These are phyloP conservation scores for Eidolon dupreanum DNA, from an alignment of 2,797 vertebrate species.

Conservation along the genomic window DNA sequence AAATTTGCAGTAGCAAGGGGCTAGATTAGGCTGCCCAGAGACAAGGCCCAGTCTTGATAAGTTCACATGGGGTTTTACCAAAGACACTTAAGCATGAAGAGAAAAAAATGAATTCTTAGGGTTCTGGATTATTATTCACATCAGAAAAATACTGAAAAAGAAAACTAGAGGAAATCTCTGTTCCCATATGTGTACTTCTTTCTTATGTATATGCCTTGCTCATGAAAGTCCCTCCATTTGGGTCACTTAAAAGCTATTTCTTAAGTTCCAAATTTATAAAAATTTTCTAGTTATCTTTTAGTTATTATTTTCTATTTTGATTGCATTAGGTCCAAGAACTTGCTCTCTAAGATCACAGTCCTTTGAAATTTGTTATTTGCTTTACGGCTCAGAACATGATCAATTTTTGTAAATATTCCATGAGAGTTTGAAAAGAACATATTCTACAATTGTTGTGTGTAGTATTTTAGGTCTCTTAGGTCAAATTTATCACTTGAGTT, in stretches of 20 bases:
- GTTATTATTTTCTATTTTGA: slow-evolving; percentile 34
- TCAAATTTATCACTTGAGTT: not conserved
- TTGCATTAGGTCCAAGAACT: slow-evolving; percentile 3
- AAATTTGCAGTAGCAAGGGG: not conserved
- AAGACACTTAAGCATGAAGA: not conserved
- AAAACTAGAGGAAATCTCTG: not conserved
- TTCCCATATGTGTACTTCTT: not conserved
- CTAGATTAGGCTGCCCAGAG: not conserved
- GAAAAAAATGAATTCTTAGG: not conserved
- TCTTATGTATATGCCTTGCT: not conserved
- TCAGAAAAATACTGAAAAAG: not conserved
- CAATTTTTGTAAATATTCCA: not conserved
- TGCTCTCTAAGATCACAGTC: not conserved
- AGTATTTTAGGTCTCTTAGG: not conserved
- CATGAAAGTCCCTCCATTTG: not conserved
- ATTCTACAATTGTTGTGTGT: not conserved
- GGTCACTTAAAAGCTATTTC: not conserved
- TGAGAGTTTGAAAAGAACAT: not conserved
- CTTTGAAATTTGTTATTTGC: slow-evolving; percentile 26
- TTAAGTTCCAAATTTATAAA: not conserved
- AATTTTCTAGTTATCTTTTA: slow-evolving; percentile 19
- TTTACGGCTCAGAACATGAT: not conserved
- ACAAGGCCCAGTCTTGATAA: not conserved
- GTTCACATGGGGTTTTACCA: not conserved
- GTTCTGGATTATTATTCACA: not conserved